phyloP scores from a whole-genome alignment of 2,888 invertebrate genomes.

The Nymphalis c-album region DNA sequence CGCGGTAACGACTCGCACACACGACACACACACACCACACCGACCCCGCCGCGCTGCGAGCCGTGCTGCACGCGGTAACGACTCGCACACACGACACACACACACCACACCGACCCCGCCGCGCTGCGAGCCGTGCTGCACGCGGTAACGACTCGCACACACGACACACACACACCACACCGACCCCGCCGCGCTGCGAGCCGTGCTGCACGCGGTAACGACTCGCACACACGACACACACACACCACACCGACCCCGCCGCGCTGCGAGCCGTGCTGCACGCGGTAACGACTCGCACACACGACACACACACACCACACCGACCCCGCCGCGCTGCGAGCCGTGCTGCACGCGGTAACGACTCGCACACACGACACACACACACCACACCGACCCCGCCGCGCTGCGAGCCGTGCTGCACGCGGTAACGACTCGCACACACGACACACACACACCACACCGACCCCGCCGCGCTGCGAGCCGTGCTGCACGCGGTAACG shows the following conservation, averaged over 20 bases:
- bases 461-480: constrained; percentile 83
- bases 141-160: constrained; percentile 69
- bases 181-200: constrained; percentile 83
- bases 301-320: constrained; percentile 87
- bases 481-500: constrained; percentile 83
- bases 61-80: constrained; percentile 83
- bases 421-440: constrained; percentile 69
- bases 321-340: constrained; percentile 83
- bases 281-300: constrained; percentile 69
- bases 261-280: constrained; percentile 92
- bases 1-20: constrained; percentile 69
- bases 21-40: constrained; percentile 87
- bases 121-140: constrained; percentile 92
- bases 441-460: constrained; percentile 87
- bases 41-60: constrained; percentile 83
- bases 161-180: constrained; percentile 87
- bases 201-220: constrained; percentile 83
- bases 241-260: too few relatives aligned
- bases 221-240: background rate
- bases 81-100: background rate
- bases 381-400: too few relatives aligned
- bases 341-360: constrained; percentile 83
- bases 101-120: too few relatives aligned
- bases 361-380: background rate
- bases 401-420: constrained; percentile 92